Evolutionary conservation across 1,140 invertebrate genomes (phyloP).

Genomic region (Brachionus rubens): DNA sequence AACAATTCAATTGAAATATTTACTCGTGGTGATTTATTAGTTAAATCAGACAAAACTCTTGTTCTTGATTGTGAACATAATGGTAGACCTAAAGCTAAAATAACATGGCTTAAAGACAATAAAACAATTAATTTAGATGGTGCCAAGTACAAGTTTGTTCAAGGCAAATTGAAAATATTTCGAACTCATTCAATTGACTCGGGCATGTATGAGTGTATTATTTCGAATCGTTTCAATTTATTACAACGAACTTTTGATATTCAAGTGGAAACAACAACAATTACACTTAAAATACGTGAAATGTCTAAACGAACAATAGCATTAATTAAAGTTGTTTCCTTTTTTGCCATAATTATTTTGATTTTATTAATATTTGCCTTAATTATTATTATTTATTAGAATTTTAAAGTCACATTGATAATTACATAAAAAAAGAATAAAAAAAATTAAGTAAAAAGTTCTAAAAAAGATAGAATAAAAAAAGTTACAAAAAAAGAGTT

Average conservation of each 20-base stretch:
- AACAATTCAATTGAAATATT: constrained; percentile 2
- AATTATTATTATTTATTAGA: too few species aligned
- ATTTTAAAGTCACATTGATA: too few species aligned
- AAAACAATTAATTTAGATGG: not conserved
- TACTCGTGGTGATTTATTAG: not conserved
- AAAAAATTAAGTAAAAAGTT: too few species aligned
- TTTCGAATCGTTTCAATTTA: not conserved
- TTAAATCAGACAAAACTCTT: constrained; percentile 25
- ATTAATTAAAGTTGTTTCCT: not conserved
- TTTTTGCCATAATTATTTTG: not conserved
- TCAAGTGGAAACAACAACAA: not conserved
- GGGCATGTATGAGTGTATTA: constrained; percentile 21
- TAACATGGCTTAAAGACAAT: constrained; percentile 25
- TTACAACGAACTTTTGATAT: not conserved
- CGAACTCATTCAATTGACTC: constrained; percentile 37
- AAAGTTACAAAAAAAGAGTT: too few species aligned
- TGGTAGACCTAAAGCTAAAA: constrained; percentile 6
- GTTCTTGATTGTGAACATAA: not conserved
- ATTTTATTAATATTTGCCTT: constrained; percentile 18
- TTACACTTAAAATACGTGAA: not conserved
- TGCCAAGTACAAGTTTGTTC: not conserved
- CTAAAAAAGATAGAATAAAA: too few species aligned
- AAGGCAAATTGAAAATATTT: not conserved
- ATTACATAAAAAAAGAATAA: too few species aligned
- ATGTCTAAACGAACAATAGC: constrained; percentile 1